Base-by-base conservation (phyloP, 2,888 invertebrate species). In the Sarcophaga carnaria region DNA sequence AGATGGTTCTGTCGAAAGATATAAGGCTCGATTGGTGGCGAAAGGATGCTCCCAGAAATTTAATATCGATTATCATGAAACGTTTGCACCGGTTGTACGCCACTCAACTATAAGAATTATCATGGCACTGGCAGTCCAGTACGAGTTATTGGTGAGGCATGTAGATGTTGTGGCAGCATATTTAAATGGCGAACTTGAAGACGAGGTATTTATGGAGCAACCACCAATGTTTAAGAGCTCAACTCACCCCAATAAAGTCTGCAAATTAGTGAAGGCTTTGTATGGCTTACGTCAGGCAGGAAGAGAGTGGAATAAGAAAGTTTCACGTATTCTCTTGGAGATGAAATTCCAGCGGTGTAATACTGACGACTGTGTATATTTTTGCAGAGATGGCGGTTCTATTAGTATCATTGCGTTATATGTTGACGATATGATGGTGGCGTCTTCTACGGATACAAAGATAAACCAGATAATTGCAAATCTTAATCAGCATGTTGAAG, bases 1-100 rank as follows among this genome's bases (percentile, higher is more conserved):
- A 47, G 82, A 81, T 62, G 76, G 80, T 5, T 37, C 84, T 12
- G 59, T 86, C 2, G 81, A 77, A 60, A 88, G 85, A 72, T 86
- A 87, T 67, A 88, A 85, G 64, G 85, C 85, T 5, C 27, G 79
- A 49, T 70, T 82, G 25, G 82, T 82, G 22, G 80, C 80, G 20
- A 81, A 83, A 47, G 88, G 86, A 6, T 88, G 77, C 70, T 87
- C 83, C 4, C 89, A 89, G 71, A 80, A 71, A 69, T 76, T 79
- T 47, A 74, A 87, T 37, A 64, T 88, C 3, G 88, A 88, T 62
- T 89, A 83, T 79, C 78, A 20, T 4, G 89, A 89, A 66, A 88
- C 86, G 2, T 89, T 27, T 27, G 27, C 27, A 27, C 6, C 27
- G 27, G 6, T 27, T 6, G 6, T 27, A 27, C 6, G 27, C 1